Conservation (phyloP, 2,797 vertebrate species). For the Knipowitschia caucasica region DNA sequence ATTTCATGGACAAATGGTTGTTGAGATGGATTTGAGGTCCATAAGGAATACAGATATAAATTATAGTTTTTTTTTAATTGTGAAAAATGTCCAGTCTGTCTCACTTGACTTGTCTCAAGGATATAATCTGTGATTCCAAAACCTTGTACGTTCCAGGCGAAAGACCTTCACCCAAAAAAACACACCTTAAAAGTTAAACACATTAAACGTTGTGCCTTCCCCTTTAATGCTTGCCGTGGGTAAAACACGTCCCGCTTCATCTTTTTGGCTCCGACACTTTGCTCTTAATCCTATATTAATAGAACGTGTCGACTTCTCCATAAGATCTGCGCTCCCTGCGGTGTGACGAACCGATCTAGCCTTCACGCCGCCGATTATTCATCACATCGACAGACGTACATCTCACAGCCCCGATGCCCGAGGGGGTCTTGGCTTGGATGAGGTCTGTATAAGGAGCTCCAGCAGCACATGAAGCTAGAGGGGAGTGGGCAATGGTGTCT, state of each 20-base stretch:
- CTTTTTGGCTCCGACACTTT: neutral
- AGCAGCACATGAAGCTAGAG: slow-evolving; percentile 25
- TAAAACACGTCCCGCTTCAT: neutral
- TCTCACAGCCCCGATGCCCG: slow-evolving; percentile 6
- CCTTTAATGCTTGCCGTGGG: too few species aligned
- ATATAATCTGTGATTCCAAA: too few species aligned
- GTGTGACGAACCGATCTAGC: slow-evolving; percentile 11
- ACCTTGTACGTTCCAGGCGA: too few species aligned
- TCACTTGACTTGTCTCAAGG: too few species aligned
- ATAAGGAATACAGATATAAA: too few species aligned
- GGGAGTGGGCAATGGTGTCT: slow-evolving; percentile 9
- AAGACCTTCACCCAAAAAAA: too few species aligned
- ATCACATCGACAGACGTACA: slow-evolving; percentile 24
- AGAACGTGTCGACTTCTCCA: neutral
- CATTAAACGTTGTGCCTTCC: too few species aligned
- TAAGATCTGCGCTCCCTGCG: neutral
- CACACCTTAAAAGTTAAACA: too few species aligned
- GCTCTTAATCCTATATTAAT: neutral
- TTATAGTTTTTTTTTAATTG: too few species aligned
- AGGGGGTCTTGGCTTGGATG: slow-evolving; percentile 11
- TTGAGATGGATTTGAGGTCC: too few species aligned
- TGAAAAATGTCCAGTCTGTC: too few species aligned
- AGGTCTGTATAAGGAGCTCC: slow-evolving; percentile 28
- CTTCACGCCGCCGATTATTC: slow-evolving; percentile 25
- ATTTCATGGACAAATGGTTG: too few species aligned